phyloP scores from a whole-genome alignment of 2,113 vertebrate genomes.

The Thomomys bottae region DNA sequence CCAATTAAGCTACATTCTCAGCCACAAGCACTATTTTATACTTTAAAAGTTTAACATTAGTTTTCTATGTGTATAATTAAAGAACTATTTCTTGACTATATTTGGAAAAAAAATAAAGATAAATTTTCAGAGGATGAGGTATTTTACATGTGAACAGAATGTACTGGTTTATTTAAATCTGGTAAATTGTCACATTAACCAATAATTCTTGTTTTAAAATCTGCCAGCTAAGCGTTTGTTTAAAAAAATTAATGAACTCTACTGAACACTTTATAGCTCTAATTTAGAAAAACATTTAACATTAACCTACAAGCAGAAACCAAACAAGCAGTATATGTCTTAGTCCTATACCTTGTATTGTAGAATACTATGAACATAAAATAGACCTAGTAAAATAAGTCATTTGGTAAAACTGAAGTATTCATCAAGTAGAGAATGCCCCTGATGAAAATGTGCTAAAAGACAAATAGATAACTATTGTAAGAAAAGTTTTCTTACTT shows the following conservation, averaged over 20 bases:
- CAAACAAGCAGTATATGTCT: neutral
- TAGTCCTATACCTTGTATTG: neutral
- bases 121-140: slow-evolving; percentile 37
- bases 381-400: slow-evolving; percentile 14
- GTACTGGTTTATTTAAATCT: slow-evolving; percentile 53
- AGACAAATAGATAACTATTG: slow-evolving; percentile 7
- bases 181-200: slow-evolving; percentile 10
- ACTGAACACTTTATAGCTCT: neutral
- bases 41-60: slow-evolving; percentile 46
- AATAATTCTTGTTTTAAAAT: slow-evolving; percentile 65
- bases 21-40: neutral
- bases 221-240: slow-evolving; percentile 20
- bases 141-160: slow-evolving; percentile 47
- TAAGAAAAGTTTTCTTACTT: slow-evolving; percentile 86
- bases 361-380: slow-evolving; percentile 49
- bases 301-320: neutral
- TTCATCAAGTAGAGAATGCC: neutral
- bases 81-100: slow-evolving; percentile 6
- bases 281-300: slow-evolving; percentile 40
- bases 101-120: neutral
- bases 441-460: slow-evolving; percentile 12
- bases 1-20: neutral
- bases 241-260: slow-evolving; percentile 23
- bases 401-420: slow-evolving; percentile 13
- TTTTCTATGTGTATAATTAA: slow-evolving; percentile 46